Percentiles rank a stretch among this genome's conserved stretches.
phyloP scores from a whole-genome alignment of 2,888 invertebrate species.

The Clostera curtula region DNA sequence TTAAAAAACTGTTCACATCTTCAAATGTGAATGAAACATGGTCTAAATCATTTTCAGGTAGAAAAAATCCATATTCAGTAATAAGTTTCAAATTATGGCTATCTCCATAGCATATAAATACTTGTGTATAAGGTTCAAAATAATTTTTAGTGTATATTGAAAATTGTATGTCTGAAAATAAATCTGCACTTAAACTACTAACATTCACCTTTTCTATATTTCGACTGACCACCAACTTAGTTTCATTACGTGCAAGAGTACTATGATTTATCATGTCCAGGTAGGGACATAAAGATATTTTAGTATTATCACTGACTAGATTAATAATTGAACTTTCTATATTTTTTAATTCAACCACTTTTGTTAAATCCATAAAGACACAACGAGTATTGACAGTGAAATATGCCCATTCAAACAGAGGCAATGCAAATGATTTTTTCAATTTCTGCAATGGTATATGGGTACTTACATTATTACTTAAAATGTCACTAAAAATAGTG shows the following conservation, averaged over 20 bases:
- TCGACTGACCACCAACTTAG: constrained; percentile 48
- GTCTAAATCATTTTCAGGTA: constrained; percentile 80
- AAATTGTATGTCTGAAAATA: constrained; percentile 58
- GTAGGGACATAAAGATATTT: constrained; percentile 88
- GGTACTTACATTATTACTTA: constrained; percentile 41
- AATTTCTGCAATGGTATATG: constrained; percentile 53
- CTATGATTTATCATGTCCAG: constrained; percentile 94
- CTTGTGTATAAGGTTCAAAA: constrained; percentile 80
- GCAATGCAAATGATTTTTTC: constrained; percentile 54
- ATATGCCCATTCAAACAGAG: constrained; percentile 85
- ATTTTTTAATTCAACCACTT: constrained; percentile 56
- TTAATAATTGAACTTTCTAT: constrained; percentile 47
- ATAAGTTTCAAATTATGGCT: constrained; percentile 88
- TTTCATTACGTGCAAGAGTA: constrained; percentile 73
- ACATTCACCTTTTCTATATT: constrained; percentile 42
- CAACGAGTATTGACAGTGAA: constrained; percentile 90
- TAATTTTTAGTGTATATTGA: constrained; percentile 64
- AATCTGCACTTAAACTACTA: constrained; percentile 35
- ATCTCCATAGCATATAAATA: constrained; percentile 92
- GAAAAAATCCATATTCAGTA: constrained; percentile 90
- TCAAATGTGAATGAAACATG: constrained; percentile 75
- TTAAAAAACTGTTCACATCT: constrained; percentile 63
- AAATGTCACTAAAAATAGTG: constrained; percentile 59
- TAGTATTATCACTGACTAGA: constrained; percentile 74
- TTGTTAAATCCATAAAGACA: constrained; percentile 79